Evolutionary conservation across 64 coral and sea anemone genomes (phyloP).

Genomic region (Orbicella faveolata): DNA sequence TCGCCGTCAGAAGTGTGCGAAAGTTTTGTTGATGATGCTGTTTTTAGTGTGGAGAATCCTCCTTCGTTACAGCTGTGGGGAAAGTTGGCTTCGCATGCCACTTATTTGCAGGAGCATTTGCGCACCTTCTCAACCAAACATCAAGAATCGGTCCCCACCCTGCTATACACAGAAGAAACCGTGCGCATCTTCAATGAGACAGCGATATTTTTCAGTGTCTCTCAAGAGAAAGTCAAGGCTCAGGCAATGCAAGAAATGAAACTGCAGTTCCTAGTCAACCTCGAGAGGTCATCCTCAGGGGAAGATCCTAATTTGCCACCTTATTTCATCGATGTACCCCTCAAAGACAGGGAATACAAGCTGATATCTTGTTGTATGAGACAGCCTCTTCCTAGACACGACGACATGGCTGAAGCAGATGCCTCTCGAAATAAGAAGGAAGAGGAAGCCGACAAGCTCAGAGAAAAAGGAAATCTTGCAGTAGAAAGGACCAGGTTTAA

Average conservation of each 20-base stretch:
- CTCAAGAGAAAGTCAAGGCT: conserved; percentile 71
- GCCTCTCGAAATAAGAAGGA: too few relatives aligned
- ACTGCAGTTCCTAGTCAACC: conserved; percentile 47
- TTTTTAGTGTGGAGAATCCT: conserved; percentile 44
- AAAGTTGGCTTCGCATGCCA: conserved; percentile 50
- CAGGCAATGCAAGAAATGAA: conserved; percentile 52
- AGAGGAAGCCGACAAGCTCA: conserved; percentile 19
- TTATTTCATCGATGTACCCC: conserved; percentile 50
- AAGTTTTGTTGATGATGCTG: conserved; percentile 46
- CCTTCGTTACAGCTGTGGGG: conserved; percentile 66
- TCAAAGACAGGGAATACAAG: conserved; percentile 58
- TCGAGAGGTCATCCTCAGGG: conserved; percentile 13
- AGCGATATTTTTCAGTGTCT: conserved; percentile 63
- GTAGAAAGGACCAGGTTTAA: conserved; percentile 24
- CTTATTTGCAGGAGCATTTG: conserved; percentile 48
- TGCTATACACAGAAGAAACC: conserved; percentile 71
- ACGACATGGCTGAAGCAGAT: background rate
- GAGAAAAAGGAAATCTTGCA: conserved; percentile 62
- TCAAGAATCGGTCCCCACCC: background rate
- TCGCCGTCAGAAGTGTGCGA: conserved; percentile 47
- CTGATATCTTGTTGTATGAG: conserved; percentile 71
- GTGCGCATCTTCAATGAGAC: conserved; percentile 60
- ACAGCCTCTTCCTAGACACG: background rate
- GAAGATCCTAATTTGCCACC: background rate
- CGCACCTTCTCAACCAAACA: background rate